Conservation (phyloP, 2,113 vertebrate species). For the Ahaetulla prasina region DNA sequence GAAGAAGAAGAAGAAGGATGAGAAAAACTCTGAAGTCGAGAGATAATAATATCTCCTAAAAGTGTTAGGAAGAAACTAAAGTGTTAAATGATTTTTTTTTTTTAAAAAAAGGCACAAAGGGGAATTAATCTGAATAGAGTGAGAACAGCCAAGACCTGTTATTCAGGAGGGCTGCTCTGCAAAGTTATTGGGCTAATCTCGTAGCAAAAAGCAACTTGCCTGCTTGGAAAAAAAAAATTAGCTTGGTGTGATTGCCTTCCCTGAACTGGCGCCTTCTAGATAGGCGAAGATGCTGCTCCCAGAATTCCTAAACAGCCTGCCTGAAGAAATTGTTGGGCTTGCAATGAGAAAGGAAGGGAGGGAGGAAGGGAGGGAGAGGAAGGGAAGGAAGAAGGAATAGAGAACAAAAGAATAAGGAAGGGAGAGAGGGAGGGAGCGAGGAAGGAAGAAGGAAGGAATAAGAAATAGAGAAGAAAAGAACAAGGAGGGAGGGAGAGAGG, state of each 20-base stretch:
- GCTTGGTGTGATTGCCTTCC: neutral
- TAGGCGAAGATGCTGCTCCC: neutral
- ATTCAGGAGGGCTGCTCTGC: neutral
- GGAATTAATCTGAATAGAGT: neutral
- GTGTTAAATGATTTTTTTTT: neutral
- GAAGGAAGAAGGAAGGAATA: no score
- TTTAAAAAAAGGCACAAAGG: neutral
- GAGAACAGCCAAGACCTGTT: neutral
- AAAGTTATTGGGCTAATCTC: neutral
- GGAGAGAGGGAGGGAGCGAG: neutral
- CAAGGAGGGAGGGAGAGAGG: no score
- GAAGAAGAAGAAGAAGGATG: neutral
- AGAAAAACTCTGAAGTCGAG: neutral
- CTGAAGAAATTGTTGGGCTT: neutral
- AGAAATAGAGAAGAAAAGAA: neutral
- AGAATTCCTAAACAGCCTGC: neutral
- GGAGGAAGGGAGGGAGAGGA: rapidly evolving
- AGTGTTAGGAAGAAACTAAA: neutral
- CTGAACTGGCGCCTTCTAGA: neutral
- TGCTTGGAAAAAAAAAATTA: neutral
- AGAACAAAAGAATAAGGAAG: neutral
- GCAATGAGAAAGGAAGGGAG: no score
- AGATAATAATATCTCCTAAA: slow-evolving; percentile 8
- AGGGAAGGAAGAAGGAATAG: no score
- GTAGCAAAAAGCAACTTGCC: neutral